Percentiles rank a stretch among this genome's conserved stretches.
Conservation (phyloP, 1,140 invertebrate species). For the Diuraphis noxia region DNA sequence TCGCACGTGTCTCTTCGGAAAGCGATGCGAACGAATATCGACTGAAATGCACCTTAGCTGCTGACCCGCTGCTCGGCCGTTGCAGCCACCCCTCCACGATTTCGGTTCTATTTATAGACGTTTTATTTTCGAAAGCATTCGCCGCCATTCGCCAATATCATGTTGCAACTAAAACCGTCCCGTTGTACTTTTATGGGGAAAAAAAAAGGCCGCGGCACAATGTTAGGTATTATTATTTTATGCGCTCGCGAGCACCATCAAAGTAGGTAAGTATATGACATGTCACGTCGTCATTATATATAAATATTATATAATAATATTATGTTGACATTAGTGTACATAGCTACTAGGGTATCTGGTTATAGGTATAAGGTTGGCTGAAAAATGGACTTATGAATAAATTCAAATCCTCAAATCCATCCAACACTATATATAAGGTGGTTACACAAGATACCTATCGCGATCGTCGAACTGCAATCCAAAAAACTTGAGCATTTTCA, state of each 20-base stretch:
- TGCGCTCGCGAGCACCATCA: neutral
- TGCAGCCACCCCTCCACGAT: neutral
- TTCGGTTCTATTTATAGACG: conserved; percentile 31
- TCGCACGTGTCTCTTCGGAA: conserved; percentile 3
- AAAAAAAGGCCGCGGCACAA: neutral
- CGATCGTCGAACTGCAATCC: neutral
- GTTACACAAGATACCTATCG: neutral
- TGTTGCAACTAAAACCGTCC: conserved; percentile 29
- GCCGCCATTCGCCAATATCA: conserved; percentile 21
- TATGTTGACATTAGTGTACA: neutral
- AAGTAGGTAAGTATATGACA: neutral
- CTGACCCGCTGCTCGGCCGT: conserved; percentile 20
- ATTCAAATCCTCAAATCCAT: neutral
- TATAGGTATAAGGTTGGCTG: neutral
- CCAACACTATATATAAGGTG: neutral
- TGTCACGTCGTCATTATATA: neutral
- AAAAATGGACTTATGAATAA: neutral
- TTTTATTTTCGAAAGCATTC: conserved; percentile 46
- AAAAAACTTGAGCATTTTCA: neutral
- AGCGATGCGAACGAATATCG: conserved; percentile 16
- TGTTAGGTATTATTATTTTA: neutral
- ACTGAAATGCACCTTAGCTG: conserved; percentile 3
- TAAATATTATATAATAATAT: neutral
- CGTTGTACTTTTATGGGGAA: conserved; percentile 39
- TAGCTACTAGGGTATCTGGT: neutral